Conservation (phyloP, 2,797 vertebrate genomes). For the Lagocephalus sceleratus region DNA sequence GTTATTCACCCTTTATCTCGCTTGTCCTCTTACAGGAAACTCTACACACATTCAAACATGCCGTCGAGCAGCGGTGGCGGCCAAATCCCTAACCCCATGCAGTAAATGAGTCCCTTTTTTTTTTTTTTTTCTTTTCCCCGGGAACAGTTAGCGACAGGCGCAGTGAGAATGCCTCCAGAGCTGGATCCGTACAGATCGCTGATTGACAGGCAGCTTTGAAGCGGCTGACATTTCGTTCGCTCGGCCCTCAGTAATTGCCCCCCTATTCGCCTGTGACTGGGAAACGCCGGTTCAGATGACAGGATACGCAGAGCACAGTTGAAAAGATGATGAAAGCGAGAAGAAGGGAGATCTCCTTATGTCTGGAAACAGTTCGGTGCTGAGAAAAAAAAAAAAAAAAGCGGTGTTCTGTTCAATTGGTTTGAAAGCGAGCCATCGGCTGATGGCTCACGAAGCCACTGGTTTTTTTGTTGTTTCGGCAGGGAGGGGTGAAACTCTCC, state of each 20-base stretch:
- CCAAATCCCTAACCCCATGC: conserved; percentile 6
- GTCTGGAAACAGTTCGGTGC: conserved; percentile 41
- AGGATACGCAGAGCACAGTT: conserved; percentile 61
- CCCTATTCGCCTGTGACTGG: conserved; percentile 52
- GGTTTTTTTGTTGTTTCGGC: conserved; percentile 23
- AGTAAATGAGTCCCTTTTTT: conserved; percentile 41
- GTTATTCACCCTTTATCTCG: not conserved
- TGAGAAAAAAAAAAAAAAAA: conserved; percentile 42
- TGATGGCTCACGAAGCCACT: conserved; percentile 37
- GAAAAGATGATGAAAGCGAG: conserved; percentile 56
- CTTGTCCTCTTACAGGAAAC: not conserved
- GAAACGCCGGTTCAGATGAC: conserved; percentile 59
- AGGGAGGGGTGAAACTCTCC: conserved; percentile 26
- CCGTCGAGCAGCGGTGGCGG: conserved; percentile 14
- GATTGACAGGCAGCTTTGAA: conserved; percentile 69
- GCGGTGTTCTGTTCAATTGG: conserved; percentile 58
- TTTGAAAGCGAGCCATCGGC: conserved; percentile 48
- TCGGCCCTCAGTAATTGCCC: conserved; percentile 67
- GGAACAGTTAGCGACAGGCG: conserved; percentile 28
- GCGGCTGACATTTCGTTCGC: conserved; percentile 63
- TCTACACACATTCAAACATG: not conserved
- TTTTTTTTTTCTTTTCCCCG: too few species aligned
- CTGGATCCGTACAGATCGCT: conserved; percentile 48
- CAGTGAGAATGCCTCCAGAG: conserved; percentile 41
- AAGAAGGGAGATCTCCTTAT: conserved; percentile 33